Conservation (phyloP, 1,140 invertebrate species). For the Magallana ariakensis region DNA sequence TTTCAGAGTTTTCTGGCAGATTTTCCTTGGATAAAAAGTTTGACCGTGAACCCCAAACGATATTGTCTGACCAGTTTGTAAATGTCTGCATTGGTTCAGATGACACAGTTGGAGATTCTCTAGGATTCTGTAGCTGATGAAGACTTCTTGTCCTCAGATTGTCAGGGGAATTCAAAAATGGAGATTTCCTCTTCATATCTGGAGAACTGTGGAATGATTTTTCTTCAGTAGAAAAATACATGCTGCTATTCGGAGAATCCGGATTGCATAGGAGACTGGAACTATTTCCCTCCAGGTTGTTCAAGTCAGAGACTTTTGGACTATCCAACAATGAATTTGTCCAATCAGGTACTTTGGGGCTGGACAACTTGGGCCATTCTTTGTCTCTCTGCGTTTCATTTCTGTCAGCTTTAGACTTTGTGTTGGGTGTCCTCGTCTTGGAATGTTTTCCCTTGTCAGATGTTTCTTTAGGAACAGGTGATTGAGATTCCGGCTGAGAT, state of each 20-base stretch:
- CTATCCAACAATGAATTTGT: constrained; percentile 13
- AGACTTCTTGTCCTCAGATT: constrained; percentile 2
- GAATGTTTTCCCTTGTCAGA: not conserved
- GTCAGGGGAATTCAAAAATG: constrained; percentile 10
- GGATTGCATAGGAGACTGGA: not conserved
- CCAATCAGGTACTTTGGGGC: constrained; percentile 31
- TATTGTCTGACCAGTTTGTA: constrained; percentile 16
- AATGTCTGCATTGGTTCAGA: not conserved
- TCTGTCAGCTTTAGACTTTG: not conserved
- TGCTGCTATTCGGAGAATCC: not conserved
- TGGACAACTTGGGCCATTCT: constrained; percentile 18
- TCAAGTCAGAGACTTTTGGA: not conserved
- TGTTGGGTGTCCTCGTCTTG: not conserved
- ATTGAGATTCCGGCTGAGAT: not conserved
- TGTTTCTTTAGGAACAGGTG: not conserved
- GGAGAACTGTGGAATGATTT: constrained; percentile 7
- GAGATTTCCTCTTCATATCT: not conserved
- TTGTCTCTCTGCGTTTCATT: not conserved
- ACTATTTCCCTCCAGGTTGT: not conserved
- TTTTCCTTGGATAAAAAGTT: constrained; percentile 8
- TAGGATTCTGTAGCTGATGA: not conserved
- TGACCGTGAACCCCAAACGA: not conserved
- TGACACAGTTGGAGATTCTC: not conserved
- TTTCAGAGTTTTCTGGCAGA: not conserved
- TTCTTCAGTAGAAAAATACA: constrained; percentile 6